These are phyloP conservation scores for Unio pictorum DNA, from an alignment of 2,888 invertebrate genomes.

Conservation along the genomic window DNA sequence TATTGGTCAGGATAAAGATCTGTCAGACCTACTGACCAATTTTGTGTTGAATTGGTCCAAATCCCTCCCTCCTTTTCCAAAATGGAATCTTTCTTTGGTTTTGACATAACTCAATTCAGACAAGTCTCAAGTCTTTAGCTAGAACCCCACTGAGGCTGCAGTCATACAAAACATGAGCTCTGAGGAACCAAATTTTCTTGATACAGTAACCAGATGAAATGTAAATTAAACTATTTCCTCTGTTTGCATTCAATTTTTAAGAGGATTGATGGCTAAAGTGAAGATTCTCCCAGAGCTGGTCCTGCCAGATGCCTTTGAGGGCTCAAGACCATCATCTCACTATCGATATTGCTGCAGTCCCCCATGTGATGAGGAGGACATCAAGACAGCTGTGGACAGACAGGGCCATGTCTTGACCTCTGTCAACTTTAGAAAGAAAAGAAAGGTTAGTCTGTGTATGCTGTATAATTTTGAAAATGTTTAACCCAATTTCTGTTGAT, in stretches of 20 bases:
- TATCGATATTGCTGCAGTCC: slow-evolving; percentile 48
- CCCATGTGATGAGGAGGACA: slow-evolving; percentile 33
- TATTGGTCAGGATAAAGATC: too few species aligned
- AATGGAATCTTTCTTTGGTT: too few species aligned
- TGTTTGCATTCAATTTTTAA: slow-evolving; percentile 30
- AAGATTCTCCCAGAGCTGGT: slow-evolving; percentile 80
- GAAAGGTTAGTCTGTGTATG: slow-evolving; percentile 26
- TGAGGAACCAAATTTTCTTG: too few species aligned
- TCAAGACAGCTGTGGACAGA: slow-evolving; percentile 60
- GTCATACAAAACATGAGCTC: too few species aligned
- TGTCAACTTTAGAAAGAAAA: slow-evolving; percentile 42
- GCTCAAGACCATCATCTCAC: slow-evolving; percentile 66
- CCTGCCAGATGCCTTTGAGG: slow-evolving; percentile 76
- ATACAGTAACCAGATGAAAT: too few species aligned
- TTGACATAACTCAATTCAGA: too few species aligned
- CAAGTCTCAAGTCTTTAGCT: too few species aligned
- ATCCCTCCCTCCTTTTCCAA: too few species aligned
- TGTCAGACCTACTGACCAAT: too few species aligned
- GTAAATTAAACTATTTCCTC: too few species aligned
- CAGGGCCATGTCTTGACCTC: slow-evolving; percentile 51
- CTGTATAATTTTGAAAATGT: background rate
- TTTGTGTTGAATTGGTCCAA: too few species aligned
- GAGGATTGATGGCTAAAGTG: slow-evolving; percentile 77
- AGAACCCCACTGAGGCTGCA: too few species aligned
- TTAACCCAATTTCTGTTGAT: background rate